phyloP scores from a whole-genome alignment of 2,113 vertebrate species.

The Cyrtonyx montezumae region DNA sequence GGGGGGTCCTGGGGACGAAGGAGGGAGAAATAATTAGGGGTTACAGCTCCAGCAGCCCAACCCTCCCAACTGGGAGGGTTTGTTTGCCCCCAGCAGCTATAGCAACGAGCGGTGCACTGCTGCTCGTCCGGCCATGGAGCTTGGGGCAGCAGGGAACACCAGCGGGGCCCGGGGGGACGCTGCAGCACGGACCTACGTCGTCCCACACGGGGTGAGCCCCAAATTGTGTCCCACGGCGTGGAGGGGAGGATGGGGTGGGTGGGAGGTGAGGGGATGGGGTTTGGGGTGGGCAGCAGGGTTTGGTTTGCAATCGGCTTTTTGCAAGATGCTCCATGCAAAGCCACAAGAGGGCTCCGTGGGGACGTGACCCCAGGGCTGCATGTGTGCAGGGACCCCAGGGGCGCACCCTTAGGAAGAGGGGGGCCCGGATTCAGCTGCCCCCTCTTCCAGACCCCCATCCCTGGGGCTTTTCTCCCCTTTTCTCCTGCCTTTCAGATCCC shows the following conservation, averaged over 20 bases:
- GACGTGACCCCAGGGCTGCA: background rate
- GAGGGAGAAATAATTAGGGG: background rate
- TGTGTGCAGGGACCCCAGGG: background rate
- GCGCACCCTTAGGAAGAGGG: accelerated
- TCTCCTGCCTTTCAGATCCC: background rate
- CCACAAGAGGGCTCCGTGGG: accelerated
- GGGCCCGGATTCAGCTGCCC: background rate
- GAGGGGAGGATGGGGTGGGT: background rate
- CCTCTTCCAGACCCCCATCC: background rate
- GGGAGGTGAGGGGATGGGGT: background rate
- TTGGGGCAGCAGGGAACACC: background rate
- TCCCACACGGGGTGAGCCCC: background rate
- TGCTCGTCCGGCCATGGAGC: background rate
- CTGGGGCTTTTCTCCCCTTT: background rate
- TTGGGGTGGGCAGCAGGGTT: background rate
- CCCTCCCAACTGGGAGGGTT: background rate
- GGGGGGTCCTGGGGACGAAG: background rate
- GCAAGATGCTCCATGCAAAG: background rate
- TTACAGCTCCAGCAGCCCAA: accelerated
- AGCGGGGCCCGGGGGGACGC: background rate
- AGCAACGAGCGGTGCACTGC: background rate
- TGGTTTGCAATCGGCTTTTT: background rate
- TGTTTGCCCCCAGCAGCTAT: constrained; percentile 39
- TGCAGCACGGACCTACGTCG: background rate
- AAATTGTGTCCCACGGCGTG: background rate